Conservation (phyloP, 1,140 invertebrate species). For the Calephelis virginiensis region DNA sequence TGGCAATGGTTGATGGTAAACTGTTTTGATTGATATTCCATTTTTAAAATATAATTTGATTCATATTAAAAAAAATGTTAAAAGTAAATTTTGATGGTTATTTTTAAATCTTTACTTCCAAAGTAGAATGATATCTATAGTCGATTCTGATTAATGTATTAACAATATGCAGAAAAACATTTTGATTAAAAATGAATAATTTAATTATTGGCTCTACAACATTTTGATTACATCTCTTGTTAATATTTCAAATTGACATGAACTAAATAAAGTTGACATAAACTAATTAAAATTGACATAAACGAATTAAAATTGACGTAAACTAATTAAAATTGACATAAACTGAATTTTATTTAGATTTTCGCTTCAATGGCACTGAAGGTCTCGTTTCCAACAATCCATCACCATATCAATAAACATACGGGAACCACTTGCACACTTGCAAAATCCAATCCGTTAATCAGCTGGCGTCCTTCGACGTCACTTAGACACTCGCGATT, state of each 20-base stretch:
- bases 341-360: neutral
- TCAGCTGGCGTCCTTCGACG: constrained; percentile 48
- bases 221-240: too few relatives aligned
- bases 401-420: constrained; percentile 60
- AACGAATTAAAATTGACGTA: neutral
- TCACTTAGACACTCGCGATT: constrained; percentile 53
- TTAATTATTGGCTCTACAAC: too few relatives aligned
- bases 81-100: neutral
- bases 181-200: too few relatives aligned
- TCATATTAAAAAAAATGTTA: constrained; percentile 16
- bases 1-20: constrained; percentile 64
- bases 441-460: constrained; percentile 53
- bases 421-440: constrained; percentile 57
- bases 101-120: neutral
- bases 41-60: constrained; percentile 7
- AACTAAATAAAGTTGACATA: neutral
- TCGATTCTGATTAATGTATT: neutral
- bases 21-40: constrained; percentile 33
- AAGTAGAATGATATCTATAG: neutral
- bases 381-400: constrained; percentile 35
- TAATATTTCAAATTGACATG: neutral
- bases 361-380: constrained; percentile 27
- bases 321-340: neutral
- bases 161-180: neutral
- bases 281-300: neutral